Conservation (phyloP, 1,140 invertebrate species). For the Diprion similis region DNA sequence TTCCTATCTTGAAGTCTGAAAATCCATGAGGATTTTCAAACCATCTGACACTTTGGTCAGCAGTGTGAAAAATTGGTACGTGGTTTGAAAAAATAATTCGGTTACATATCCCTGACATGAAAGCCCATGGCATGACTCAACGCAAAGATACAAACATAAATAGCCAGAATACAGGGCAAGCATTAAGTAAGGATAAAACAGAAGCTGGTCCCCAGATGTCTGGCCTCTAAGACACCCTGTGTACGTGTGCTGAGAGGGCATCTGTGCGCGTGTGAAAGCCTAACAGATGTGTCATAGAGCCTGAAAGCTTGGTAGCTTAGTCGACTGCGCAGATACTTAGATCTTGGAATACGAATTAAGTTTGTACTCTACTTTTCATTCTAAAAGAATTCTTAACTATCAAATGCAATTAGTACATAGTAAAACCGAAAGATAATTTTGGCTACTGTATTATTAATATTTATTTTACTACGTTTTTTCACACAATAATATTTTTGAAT, state of each 20-base stretch:
- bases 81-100: slow-evolving; percentile 5
- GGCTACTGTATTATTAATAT: no score
- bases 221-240: slow-evolving; percentile 1
- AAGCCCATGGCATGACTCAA: slow-evolving; percentile 12
- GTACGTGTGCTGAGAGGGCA: neutral
- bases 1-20: no score
- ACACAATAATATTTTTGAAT: no score
- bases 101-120: neutral
- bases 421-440: no score
- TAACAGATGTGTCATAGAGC: slow-evolving; percentile 15
- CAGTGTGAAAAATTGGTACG: neutral
- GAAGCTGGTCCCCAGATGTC: slow-evolving; percentile 15
- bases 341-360: neutral
- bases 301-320: slow-evolving; percentile 8
- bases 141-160: slow-evolving; percentile 13
- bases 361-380: neutral
- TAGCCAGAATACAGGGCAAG: slow-evolving; percentile 2
- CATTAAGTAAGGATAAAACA: neutral
- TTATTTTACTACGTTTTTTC: no score
- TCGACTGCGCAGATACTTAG: neutral
- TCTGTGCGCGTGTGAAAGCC: slow-evolving; percentile 12
- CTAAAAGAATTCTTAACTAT: neutral
- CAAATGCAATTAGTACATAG: no score
- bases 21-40: no score
- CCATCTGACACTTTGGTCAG: no score